These are phyloP conservation scores for Perodicticus potto DNA, from an alignment of 2,797 vertebrate genomes.

Conservation along the genomic window DNA sequence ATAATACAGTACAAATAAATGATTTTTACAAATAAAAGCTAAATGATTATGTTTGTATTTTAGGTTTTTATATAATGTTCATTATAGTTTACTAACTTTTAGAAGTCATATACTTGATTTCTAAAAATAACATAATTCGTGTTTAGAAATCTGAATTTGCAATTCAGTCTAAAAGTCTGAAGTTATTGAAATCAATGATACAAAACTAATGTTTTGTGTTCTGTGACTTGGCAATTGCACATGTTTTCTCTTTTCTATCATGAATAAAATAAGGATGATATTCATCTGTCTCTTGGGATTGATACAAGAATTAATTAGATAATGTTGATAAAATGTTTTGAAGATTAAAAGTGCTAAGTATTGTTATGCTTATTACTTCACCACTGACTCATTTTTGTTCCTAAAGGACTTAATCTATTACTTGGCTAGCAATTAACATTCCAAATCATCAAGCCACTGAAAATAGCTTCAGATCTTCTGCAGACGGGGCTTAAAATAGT, in stretches of 20 bases:
- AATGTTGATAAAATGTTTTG: conserved; percentile 77
- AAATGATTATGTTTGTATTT: neutral
- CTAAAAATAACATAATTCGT: neutral
- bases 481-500: conserved; percentile 52
- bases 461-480: conserved; percentile 61
- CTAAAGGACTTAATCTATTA: conserved; percentile 67
- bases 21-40: neutral
- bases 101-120: neutral
- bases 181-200: neutral
- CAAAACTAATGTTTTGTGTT: neutral
- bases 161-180: neutral
- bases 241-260: conserved; percentile 22
- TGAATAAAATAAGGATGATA: conserved; percentile 45
- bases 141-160: neutral
- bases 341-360: conserved; percentile 70
- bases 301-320: conserved; percentile 69
- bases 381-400: conserved; percentile 60
- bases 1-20: neutral
- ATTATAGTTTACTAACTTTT: neutral
- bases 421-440: conserved; percentile 70
- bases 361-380: conserved; percentile 60
- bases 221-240: neutral
- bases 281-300: conserved; percentile 48
- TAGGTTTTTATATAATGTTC: neutral
- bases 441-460: conserved; percentile 40